Evolutionary conservation across 2,888 invertebrate genomes (phyloP), one percentile per base, ranked within the genome.

Genomic region (Aphrophora alni): DNA sequence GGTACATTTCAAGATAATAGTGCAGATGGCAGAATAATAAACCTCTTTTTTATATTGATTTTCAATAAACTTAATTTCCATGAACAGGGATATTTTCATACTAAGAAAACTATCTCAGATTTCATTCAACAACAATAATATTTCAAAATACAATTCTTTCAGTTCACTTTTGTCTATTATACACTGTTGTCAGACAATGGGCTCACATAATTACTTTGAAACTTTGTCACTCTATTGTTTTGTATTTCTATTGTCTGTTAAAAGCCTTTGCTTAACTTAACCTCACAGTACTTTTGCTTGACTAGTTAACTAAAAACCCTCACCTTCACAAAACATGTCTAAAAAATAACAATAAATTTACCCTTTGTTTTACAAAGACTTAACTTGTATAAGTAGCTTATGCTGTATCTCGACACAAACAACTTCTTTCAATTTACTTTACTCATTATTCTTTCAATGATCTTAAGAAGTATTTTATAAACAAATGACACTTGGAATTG

Each of bases 261-360:
- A 59, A 59, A 59, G 59, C 59, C 21, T 59, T 59, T n/a, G 59
- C 59, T 14, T 59, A 59, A 59, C 21, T n/a, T 59, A 59, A 59
- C 59, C 59, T 59, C 59, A 59, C 33, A 33, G 33, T 33, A 33
- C 33, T 33, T 33, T 33, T 8, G 33, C 33, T 33, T 33, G 59
- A 59, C n/a, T 59, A 21, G 59, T 59, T 59, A 59, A n/a, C 21
- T 59, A 21, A 59, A 59, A 59, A 44, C 44, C 44, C 44, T 44
- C 44, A 44, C 59, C 59, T 59, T 59, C 21, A 21, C 59, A 59
- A 14, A 59, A 21, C 59, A 59, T 5, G 59, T 5, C 21, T 21
- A 59, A 59, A 59, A 59, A 59, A 59, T 21, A 59, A 59, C 59
- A 59, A 59, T 59, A 59, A 59, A 59, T 59, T 59, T 59, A 21